Percentiles rank a stretch among this genome's conserved stretches.
Conservation (phyloP, 2,113 vertebrate species). For the Trichomycterus rosablanca region DNA sequence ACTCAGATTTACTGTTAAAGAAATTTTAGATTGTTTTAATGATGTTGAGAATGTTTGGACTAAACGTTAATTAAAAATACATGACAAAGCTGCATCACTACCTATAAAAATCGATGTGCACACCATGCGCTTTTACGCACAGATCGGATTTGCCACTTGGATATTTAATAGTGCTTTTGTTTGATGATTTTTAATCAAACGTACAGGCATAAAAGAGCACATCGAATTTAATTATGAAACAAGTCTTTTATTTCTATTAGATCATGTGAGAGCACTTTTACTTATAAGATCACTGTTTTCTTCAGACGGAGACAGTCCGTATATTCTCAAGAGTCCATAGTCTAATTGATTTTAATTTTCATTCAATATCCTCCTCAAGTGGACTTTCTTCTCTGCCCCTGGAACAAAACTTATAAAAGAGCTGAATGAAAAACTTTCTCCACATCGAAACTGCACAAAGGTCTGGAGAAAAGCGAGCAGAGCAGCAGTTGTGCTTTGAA, state of each 20-base stretch:
- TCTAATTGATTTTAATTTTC: conserved; percentile 79
- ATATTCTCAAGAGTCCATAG: conserved; percentile 66
- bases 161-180: conserved; percentile 21
- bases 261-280: conserved; percentile 54
- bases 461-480: conserved; percentile 56
- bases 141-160: conserved; percentile 20
- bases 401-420: conserved; percentile 68
- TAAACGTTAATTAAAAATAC: not conserved
- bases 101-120: not conserved
- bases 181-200: conserved; percentile 39
- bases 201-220: conserved; percentile 49
- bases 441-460: conserved; percentile 65
- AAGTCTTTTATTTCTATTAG: conserved; percentile 51
- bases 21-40: too few relatives aligned
- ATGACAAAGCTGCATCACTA: not conserved
- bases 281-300: conserved; percentile 51
- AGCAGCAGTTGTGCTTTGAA: conserved; percentile 67
- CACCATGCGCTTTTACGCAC: conserved; percentile 38
- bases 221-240: conserved; percentile 63
- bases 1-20: too few relatives aligned
- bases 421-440: conserved; percentile 54
- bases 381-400: conserved; percentile 64
- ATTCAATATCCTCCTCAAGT: conserved; percentile 67
- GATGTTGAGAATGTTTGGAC: too few relatives aligned
- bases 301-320: conserved; percentile 60